Base-by-base conservation (phyloP, 2,797 vertebrate genomes). In the Myiothlypis chrysogaster region DNA sequence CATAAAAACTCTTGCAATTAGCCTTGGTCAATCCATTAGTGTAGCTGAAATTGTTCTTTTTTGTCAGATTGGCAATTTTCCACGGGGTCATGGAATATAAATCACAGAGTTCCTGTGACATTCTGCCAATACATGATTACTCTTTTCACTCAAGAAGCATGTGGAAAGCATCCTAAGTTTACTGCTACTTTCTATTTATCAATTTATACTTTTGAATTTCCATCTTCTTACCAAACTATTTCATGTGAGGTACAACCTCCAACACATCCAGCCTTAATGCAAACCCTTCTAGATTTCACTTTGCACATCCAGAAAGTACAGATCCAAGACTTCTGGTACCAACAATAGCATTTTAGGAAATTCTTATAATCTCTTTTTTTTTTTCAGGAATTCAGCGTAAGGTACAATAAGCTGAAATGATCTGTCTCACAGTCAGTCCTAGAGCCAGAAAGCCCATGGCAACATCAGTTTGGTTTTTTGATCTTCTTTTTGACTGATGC, bases 11-110 rank as follows among this genome's bases (percentile, higher is more conserved):
- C 93, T 22, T 52, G 84, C 96, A 92, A 86, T 90, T 91, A 87
- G 95, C 89, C 81, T 92, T 90, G 83, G 93, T 73, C 83, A 87
- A 93, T 89, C 94, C 91, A 60, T 91, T 89, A 96, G 89, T 57
- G 82, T 89, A 93, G 94, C 91, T 91, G 56, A 94, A 97, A 96
- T 56, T 96, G 93, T 94, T 95, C 93, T 94, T 96, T 96, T 97
- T 89, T 94, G 94, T 95, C 92, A 79, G 89, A 71, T 66, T 97
- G 97, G 96, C 94, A 69, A 8, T 28, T 46, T 37, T 93, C 97
- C 96, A 71, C n/a, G 35, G 72, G 97, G 94, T 93, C 96, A 81
- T 6, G 47, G 93, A 95, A 83, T 65, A 89, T 80, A 96, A 95
- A 94, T 95, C 85, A 93, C 59, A 83, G 70, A 88, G 71, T 21